Base-by-base conservation (phyloP, 2,113 vertebrate genomes). In the Alosa alosa region DNA sequence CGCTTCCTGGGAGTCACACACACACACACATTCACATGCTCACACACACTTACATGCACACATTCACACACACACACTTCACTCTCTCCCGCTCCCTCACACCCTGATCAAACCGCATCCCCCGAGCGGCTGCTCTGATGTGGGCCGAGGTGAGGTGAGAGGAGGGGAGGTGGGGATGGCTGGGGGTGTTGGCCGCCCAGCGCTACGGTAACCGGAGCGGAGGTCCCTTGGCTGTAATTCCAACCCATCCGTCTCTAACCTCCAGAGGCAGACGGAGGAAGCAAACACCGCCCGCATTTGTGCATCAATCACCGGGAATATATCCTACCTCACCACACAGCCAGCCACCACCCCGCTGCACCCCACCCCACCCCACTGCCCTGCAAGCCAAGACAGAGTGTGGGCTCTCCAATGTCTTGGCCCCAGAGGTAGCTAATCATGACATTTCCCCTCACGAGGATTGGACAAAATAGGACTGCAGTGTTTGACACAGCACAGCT, bases 261-360 rank as follows among this genome's bases (percentile, higher is more conserved):
- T 84, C 47, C 78, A 83, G 84, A 86, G 87, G 64, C 15, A 41
- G 82, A 84, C 78, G 44, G 72, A 84, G 68, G 78, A 44, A 84
- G 85, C 84, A 88, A 86, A 86, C 82, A 82, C 75, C 57, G 75
- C 31, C 82, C 31, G 50, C 84, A 85, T 86, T 88, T 84, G 83
- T 84, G 68, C 84, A 84, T 88, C 87, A 82, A 68, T 83, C 85
- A 83, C 60, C 46, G 45, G 52, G 52, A 39, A 84, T 82, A 84
- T 86, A 72, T 83, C 72, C 68, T 78, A 78, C 72, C 31, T 41
- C 72, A 25, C 68, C 68, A 39, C 60, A 55, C 41, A 84, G 31
- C 55, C 36, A 83, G 49, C 9, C 3, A 45, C 78, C 41, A 1
- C 60, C 82, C 36, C 60, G 84, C 36, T 45, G 45, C 25, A 3